phyloP scores from a whole-genome alignment of 2,113 vertebrate species.

The Acanthisitta chloris region DNA sequence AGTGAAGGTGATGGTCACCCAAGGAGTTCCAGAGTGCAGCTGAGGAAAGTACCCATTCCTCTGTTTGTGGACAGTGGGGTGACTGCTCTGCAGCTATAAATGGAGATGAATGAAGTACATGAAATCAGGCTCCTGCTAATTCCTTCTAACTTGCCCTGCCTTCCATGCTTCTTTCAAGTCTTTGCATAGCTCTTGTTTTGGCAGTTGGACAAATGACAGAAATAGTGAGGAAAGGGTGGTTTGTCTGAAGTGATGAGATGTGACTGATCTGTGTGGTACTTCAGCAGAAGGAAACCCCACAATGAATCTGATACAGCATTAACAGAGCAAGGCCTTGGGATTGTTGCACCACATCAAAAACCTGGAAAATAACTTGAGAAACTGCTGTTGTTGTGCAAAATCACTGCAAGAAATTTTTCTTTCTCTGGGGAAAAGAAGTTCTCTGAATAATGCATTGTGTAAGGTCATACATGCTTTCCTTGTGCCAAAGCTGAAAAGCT shows the following conservation, averaged over 20 bases:
- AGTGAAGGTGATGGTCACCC: not conserved
- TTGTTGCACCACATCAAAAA: not conserved
- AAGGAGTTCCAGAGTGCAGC: not conserved
- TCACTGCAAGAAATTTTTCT: not conserved
- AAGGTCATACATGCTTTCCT: not conserved
- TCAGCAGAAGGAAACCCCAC: not conserved
- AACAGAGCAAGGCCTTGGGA: not conserved
- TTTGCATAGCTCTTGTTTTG: not conserved
- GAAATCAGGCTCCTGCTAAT: not conserved
- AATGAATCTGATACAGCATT: not conserved
- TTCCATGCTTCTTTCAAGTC: accelerated
- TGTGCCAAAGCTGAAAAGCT: not conserved
- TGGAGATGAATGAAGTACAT: not conserved
- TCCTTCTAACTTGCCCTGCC: not conserved
- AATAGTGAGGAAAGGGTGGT: not conserved
- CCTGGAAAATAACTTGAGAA: not conserved
- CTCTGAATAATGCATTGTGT: not conserved
- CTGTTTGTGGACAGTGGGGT: not conserved
- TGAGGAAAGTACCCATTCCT: not conserved
- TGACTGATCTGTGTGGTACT: not conserved
- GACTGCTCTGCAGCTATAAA: not conserved
- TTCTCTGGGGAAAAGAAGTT: not conserved
- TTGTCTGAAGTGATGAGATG: not conserved
- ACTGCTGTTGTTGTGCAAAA: not conserved
- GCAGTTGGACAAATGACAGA: not conserved